These are phyloP conservation scores for Harpagus bidentatus DNA, from an alignment of 2,113 vertebrate genomes.

Conservation along the genomic window DNA sequence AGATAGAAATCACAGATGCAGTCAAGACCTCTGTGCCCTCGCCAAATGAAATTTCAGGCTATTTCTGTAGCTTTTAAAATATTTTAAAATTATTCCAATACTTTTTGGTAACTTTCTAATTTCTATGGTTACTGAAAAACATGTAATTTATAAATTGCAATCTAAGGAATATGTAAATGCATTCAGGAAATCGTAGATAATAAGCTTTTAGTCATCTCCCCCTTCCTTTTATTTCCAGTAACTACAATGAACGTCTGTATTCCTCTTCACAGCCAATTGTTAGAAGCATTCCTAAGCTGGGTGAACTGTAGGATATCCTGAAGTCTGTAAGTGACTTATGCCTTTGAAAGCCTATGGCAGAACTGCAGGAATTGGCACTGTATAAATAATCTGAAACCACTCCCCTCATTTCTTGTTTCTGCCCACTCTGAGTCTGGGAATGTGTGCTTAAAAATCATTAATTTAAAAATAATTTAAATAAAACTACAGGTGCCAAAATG, in stretches of 20 bases:
- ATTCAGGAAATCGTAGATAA: background rate
- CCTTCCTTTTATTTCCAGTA: background rate
- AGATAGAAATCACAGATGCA: background rate
- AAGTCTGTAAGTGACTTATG: background rate
- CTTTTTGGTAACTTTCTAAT: background rate
- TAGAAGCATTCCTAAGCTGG: background rate
- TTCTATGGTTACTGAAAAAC: background rate
- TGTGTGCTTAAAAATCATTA: background rate
- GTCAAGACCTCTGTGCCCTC: background rate
- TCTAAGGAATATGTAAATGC: background rate
- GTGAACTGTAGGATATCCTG: background rate
- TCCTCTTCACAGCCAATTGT: background rate
- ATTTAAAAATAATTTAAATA: background rate
- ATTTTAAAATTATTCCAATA: background rate
- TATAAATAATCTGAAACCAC: background rate
- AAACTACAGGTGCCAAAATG: background rate
- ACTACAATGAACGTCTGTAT: background rate
- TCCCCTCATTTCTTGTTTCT: background rate
- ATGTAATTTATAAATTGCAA: background rate
- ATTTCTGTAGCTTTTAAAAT: background rate
- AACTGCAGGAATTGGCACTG: background rate
- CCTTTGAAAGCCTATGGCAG: background rate
- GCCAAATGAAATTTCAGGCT: background rate
- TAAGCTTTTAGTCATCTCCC: background rate
- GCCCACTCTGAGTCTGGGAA: background rate